Percentiles rank a stretch among this genome's conserved stretches.
Conservation (phyloP, 2,113 vertebrate genomes). For the Toxostoma redivivum region DNA sequence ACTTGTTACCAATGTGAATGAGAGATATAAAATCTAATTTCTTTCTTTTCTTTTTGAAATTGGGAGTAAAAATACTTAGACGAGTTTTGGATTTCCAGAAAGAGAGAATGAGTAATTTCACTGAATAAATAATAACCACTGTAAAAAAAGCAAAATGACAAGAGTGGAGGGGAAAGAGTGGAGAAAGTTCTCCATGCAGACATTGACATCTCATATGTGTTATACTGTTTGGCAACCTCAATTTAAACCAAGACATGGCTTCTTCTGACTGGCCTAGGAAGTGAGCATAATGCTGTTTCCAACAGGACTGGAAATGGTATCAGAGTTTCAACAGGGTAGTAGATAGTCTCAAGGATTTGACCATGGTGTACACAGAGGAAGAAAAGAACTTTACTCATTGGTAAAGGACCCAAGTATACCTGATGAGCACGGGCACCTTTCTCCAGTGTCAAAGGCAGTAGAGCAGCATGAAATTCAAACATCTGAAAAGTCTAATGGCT, state of each 20-base stretch:
- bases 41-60: background rate
- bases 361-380: background rate
- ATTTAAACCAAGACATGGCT: background rate
- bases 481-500: constrained; percentile 62
- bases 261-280: background rate
- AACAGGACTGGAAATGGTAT: background rate
- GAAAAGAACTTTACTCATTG: background rate
- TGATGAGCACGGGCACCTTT: background rate
- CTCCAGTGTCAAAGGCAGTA: constrained; percentile 50
- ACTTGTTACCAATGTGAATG: background rate
- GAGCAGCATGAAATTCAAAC: constrained; percentile 15
- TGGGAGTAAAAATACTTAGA: background rate
- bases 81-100: background rate
- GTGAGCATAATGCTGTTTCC: background rate
- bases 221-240: background rate
- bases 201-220: background rate
- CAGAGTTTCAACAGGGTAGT: background rate
- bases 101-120: background rate
- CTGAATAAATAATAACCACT: background rate
- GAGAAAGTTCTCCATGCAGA: background rate
- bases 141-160: background rate
- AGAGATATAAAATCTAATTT: background rate
- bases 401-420: constrained; percentile 30
- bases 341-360: background rate
- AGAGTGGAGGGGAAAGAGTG: background rate